Evolutionary conservation across 92 coral and sea anemone species (phyloP).

Genomic region (Siderastrea siderea): DNA sequence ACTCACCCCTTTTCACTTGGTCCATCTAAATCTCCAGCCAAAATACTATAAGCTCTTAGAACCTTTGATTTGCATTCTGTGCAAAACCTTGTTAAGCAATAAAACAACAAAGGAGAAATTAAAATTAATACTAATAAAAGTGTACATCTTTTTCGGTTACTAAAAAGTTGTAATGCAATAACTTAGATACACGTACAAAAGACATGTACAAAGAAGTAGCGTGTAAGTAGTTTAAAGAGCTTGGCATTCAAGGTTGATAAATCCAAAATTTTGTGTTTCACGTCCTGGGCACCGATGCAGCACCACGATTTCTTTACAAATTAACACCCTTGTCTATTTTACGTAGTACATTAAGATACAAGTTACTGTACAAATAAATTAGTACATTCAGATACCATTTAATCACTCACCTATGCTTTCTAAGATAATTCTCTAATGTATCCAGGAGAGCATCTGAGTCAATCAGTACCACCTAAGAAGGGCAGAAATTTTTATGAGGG

Average conservation of each 20-base stretch:
- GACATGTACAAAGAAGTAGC: too few species aligned
- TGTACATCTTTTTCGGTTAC: too few species aligned
- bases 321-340: too few species aligned
- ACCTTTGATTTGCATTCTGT: slow-evolving; percentile 97
- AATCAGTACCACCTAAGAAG: slow-evolving; percentile 84
- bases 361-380: not conserved
- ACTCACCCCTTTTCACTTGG: slow-evolving; percentile 98
- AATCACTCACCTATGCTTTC: slow-evolving; percentile 85
- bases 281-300: too few species aligned
- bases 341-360: too few species aligned
- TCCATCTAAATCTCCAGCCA: slow-evolving; percentile 97
- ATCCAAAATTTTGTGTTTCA: too few species aligned
- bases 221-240: too few species aligned
- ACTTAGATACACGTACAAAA: too few species aligned
- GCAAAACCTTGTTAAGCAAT: slow-evolving; percentile 76
- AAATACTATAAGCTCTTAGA: slow-evolving; percentile 91
- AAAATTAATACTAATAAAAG: not conserved
- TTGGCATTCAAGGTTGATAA: too few species aligned
- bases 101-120: not conserved
- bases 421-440: slow-evolving; percentile 91
- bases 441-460: slow-evolving; percentile 93
- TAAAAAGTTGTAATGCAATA: too few species aligned
- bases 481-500: not conserved
- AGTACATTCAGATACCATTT: too few species aligned
- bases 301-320: too few species aligned